phyloP scores from a whole-genome alignment of 2,888 invertebrate genomes.

The Melangyna quadrimaculata region DNA sequence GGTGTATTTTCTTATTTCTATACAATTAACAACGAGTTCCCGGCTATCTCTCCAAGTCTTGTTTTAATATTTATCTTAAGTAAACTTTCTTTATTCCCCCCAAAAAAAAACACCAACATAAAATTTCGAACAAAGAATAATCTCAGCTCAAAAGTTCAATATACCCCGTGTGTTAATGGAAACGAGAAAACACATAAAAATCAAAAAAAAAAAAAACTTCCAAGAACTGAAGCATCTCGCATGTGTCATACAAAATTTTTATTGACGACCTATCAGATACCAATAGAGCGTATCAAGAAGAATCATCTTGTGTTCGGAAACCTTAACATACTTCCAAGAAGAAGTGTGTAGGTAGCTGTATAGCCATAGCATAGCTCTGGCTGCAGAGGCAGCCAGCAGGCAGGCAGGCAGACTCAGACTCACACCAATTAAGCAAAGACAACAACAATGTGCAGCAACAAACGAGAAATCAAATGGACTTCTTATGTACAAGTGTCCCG shows the following conservation, averaged over 20 bases:
- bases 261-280: slow-evolving; percentile 28
- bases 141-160: slow-evolving; percentile 16
- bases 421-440: slow-evolving; percentile 28
- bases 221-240: slow-evolving; percentile 40
- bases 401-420: background rate
- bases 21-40: background rate
- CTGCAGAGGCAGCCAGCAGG: background rate
- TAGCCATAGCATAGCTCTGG: background rate
- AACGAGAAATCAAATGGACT: slow-evolving; percentile 52
- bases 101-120: background rate
- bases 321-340: slow-evolving; percentile 67
- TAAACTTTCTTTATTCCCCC: background rate
- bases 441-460: background rate
- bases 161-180: slow-evolving; percentile 6
- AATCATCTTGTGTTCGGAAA: slow-evolving; percentile 57
- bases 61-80: background rate
- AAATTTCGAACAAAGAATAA: slow-evolving; percentile 7
- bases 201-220: slow-evolving; percentile 9
- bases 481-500: slow-evolving; percentile 59
- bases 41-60: background rate
- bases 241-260: slow-evolving; percentile 32
- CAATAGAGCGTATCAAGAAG: slow-evolving; percentile 40
- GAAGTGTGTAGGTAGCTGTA: background rate
- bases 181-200: background rate
- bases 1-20: slow-evolving; percentile 1